Evolutionary conservation across 1,140 invertebrate species (phyloP).

Genomic region (Panagrolaimus sp.): DNA sequence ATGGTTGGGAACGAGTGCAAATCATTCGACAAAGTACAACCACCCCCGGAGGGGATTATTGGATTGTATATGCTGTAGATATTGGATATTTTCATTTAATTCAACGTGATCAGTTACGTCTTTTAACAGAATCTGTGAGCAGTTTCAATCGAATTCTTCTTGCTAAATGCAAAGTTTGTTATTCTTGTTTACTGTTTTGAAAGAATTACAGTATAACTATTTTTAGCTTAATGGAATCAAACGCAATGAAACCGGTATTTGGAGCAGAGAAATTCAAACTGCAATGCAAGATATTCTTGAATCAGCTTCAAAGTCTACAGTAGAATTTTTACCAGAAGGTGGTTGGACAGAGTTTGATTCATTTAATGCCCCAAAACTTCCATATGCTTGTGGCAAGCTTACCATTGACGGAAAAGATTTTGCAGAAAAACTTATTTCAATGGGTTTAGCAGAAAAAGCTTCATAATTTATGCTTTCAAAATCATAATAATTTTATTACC

Average conservation of each 20-base stretch:
- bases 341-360: conserved; percentile 14
- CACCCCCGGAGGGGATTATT: conserved; percentile 19
- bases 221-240: conserved; percentile 20
- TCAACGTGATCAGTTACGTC: conserved; percentile 19
- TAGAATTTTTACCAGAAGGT: conserved; percentile 17
- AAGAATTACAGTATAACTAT: conserved; percentile 10
- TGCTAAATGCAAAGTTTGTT: conserved; percentile 28
- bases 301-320: conserved; percentile 4
- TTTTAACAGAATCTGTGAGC: conserved; percentile 27
- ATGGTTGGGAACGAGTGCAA: conserved; percentile 28
- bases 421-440: conserved; percentile 18
- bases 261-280: conserved; percentile 23
- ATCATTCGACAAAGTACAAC: conserved; percentile 18
- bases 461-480: background rate
- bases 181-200: conserved; percentile 13
- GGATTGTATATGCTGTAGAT: conserved; percentile 31
- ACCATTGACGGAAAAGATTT: conserved; percentile 26
- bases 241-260: background rate
- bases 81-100: conserved; percentile 28
- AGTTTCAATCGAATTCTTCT: conserved; percentile 29
- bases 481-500: too few relatives aligned
- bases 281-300: conserved; percentile 17
- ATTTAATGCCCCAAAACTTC: conserved; percentile 13
- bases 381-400: conserved; percentile 16
- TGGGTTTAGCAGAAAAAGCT: conserved; percentile 23